Conservation (phyloP, 2,888 invertebrate species). For the Megastigmus dorsalis region DNA sequence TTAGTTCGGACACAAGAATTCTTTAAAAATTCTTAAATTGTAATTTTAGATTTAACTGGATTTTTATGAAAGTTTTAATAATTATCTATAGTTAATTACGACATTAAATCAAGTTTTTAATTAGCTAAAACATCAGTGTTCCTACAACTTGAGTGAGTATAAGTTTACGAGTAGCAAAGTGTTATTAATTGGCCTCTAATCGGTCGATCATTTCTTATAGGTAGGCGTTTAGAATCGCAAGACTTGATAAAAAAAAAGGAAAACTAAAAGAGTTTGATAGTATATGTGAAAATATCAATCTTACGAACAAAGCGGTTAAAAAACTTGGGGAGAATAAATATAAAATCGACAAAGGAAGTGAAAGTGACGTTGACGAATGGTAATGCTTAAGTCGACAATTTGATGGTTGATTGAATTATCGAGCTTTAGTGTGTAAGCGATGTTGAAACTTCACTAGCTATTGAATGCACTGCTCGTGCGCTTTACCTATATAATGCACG, state of each 20-base stretch:
- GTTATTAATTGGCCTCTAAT: no score
- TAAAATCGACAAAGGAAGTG: conserved; percentile 45
- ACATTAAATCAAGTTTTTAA: no score
- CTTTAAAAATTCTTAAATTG: no score
- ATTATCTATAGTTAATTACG: no score
- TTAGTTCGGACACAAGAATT: no score
- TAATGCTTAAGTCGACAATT: conserved; percentile 47
- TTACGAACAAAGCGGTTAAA: conserved; percentile 8
- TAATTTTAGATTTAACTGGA: no score
- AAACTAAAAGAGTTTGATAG: not conserved
- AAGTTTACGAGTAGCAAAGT: no score
- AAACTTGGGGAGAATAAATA: conserved; percentile 37
- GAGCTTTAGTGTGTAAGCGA: conserved; percentile 24
- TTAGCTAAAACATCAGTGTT: no score
- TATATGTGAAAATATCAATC: conserved; percentile 16
- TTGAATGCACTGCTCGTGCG: not conserved
- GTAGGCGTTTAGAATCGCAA: not conserved
- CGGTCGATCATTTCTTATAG: not conserved
- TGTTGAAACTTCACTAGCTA: conserved; percentile 20
- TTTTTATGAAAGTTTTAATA: no score
- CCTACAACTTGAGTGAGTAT: no score
- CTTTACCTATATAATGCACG: no score
- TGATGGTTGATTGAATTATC: conserved; percentile 48
- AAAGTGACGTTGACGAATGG: conserved; percentile 50
- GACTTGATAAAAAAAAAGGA: not conserved